Percentiles rank a stretch among this genome's conserved stretches.
Evolutionary conservation across 2,888 invertebrate species (phyloP).

Genomic region (Saturnia japonica): DNA sequence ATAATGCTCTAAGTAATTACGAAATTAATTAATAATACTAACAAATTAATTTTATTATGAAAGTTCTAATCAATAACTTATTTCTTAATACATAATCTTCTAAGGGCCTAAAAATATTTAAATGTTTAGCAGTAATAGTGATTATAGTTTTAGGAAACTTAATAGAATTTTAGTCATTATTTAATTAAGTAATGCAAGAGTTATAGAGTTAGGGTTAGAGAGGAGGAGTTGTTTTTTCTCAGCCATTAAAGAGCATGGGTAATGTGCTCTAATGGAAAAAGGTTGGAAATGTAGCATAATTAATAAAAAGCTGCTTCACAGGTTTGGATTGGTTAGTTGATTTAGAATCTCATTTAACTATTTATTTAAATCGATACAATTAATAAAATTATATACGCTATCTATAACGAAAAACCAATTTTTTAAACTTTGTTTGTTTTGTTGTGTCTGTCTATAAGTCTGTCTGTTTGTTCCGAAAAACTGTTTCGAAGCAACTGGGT

Average conservation of each 20-base stretch:
- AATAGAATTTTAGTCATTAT: not conserved
- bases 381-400: too few relatives aligned
- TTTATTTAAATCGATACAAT: too few relatives aligned
- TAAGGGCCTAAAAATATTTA: not conserved
- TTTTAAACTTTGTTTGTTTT: too few relatives aligned
- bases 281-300: not conserved
- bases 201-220: too few relatives aligned
- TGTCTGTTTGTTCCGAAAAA: too few relatives aligned
- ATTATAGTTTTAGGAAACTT: not conserved
- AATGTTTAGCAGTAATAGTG: not conserved
- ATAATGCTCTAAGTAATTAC: not conserved
- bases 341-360: not conserved
- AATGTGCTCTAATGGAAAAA: slow-evolving; percentile 7
- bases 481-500: too few relatives aligned
- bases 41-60: not conserved
- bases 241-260: not conserved
- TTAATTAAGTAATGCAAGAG: not conserved
- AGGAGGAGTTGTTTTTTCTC: too few relatives aligned
- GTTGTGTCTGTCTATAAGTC: too few relatives aligned
- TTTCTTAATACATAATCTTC: too few relatives aligned
- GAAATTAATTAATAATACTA: too few relatives aligned
- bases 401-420: too few relatives aligned
- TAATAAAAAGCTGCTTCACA: not conserved
- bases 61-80: too few relatives aligned
- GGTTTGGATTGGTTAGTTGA: not conserved